phyloP scores from a whole-genome alignment of 2,113 vertebrate genomes.

The Cranoglanis bouderius region DNA sequence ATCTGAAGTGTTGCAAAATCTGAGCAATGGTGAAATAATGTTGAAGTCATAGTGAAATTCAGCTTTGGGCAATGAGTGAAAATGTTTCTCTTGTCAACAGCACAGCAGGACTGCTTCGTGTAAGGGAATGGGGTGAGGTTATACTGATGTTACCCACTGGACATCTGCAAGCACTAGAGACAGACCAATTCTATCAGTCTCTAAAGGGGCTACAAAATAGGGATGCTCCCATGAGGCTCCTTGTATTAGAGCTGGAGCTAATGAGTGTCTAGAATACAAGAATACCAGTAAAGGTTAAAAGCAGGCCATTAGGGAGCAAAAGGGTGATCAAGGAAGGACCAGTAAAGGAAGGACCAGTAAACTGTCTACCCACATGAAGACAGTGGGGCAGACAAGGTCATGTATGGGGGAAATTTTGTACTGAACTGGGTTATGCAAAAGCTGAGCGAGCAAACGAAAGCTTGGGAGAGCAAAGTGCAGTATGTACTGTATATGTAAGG shows the following conservation, averaged over 20 bases:
- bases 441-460: not conserved
- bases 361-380: not conserved
- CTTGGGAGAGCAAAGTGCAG: not conserved
- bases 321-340: not conserved
- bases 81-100: constrained; percentile 29
- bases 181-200: constrained; percentile 56
- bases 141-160: constrained; percentile 68
- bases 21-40: constrained; percentile 12
- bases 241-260: constrained; percentile 58
- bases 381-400: not conserved
- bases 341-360: constrained; percentile 2
- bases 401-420: constrained; percentile 4
- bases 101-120: constrained; percentile 25
- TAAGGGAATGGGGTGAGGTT: constrained; percentile 64
- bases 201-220: constrained; percentile 40
- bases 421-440: not conserved
- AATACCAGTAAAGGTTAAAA: constrained; percentile 60
- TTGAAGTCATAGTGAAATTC: constrained; percentile 41
- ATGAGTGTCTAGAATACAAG: constrained; percentile 68
- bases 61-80: constrained; percentile 21
- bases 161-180: constrained; percentile 71
- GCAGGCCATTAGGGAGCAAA: not conserved
- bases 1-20: constrained; percentile 20
- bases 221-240: constrained; percentile 52
- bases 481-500: not conserved